Evolutionary conservation across 2,113 vertebrate genomes (phyloP).

Genomic region (Nothoprocta pentlandii): DNA sequence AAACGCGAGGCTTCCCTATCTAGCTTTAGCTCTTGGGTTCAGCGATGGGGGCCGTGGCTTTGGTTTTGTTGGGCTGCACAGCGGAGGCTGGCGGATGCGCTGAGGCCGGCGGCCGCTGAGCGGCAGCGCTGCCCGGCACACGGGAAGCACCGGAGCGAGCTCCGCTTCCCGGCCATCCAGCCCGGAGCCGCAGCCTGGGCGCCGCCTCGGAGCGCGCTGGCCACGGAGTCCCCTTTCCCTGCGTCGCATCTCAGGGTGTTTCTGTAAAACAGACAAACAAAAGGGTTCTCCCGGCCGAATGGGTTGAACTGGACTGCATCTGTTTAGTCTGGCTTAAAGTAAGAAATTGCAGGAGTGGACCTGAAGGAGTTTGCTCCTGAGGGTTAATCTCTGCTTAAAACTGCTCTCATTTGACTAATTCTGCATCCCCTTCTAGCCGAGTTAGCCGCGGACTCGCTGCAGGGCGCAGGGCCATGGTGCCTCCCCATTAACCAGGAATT

Average conservation of each 20-base stretch:
- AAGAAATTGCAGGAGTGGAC: conserved; percentile 11
- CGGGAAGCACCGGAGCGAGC: background rate
- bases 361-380: background rate
- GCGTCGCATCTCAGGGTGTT: background rate
- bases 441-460: no score
- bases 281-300: background rate
- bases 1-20: background rate
- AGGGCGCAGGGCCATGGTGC: background rate
- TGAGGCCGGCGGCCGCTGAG: conserved; percentile 32
- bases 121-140: conserved; percentile 69
- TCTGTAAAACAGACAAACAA: background rate
- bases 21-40: background rate
- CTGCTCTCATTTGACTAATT: background rate
- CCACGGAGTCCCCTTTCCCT: background rate
- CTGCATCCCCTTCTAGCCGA: background rate
- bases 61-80: rapidly evolving
- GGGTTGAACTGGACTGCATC: background rate
- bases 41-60: rapidly evolving
- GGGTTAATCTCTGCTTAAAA: background rate
- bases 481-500: conserved; percentile 26
- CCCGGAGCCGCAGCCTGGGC: background rate
- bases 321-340: background rate
- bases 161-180: background rate
- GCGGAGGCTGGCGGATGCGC: background rate
- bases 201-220: background rate